Evolutionary conservation across 2,113 vertebrate species (phyloP).

Genomic region (Gyps fulvus): DNA sequence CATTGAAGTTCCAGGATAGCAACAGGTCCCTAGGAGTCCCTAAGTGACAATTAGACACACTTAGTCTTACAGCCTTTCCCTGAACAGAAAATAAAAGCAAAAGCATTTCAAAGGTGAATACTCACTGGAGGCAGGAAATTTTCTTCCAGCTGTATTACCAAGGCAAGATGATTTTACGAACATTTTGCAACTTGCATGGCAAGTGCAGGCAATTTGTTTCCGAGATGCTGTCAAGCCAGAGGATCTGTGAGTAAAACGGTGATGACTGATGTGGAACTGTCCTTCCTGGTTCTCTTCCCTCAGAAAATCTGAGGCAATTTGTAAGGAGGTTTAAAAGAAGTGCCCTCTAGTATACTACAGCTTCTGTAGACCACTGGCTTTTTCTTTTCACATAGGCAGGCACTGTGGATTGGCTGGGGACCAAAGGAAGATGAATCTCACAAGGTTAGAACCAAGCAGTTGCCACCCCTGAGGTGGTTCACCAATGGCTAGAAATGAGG

Average conservation of each 20-base stretch:
- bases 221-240: not conserved
- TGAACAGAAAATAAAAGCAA: not conserved
- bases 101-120: not conserved
- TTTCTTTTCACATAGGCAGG: not conserved
- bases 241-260: not conserved
- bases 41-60: not conserved
- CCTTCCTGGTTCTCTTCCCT: not conserved
- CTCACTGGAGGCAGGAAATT: not conserved
- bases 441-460: not conserved
- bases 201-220: not conserved
- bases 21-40: not conserved
- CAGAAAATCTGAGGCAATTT: conserved; percentile 4
- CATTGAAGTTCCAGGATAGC: not conserved
- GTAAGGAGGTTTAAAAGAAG: not conserved
- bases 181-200: not conserved
- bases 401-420: not conserved
- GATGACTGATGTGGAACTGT: not conserved
- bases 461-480: not conserved
- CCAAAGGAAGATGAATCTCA: not conserved
- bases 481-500: not conserved
- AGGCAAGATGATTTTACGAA: not conserved
- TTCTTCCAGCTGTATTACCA: not conserved
- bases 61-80: not conserved
- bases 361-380: not conserved
- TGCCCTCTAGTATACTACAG: not conserved